Conservation (phyloP, 2,797 vertebrate genomes). For the Moxostoma hubbsi region DNA sequence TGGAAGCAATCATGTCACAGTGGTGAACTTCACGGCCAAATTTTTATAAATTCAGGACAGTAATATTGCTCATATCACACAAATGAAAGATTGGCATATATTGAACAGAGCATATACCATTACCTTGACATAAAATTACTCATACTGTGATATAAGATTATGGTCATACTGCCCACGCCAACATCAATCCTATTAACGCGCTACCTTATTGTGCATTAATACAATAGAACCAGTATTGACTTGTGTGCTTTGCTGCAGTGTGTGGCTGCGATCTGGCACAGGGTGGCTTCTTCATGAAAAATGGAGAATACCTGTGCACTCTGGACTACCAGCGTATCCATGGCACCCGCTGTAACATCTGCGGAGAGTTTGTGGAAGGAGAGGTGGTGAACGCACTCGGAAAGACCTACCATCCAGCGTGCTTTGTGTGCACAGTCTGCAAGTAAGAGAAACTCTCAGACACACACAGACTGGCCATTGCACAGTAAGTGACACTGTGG, state of each 20-base stretch:
- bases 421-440: conserved; percentile 95
- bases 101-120: no score
- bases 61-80: no score
- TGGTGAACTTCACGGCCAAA: no score
- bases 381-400: conserved; percentile 94
- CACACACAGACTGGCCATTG: background rate
- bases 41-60: no score
- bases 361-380: conserved; percentile 95
- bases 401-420: conserved; percentile 94
- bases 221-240: background rate
- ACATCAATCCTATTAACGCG: no score
- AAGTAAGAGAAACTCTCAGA: conserved; percentile 79
- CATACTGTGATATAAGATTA: no score
- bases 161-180: no score
- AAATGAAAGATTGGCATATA: no score
- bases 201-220: no score
- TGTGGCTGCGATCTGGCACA: conserved; percentile 96
- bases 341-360: conserved; percentile 90
- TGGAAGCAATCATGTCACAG: no score
- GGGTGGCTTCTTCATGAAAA: conserved; percentile 94
- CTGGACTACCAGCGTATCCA: conserved; percentile 96
- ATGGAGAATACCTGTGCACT: conserved; percentile 91
- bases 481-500: background rate
- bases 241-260: conserved; percentile 75
- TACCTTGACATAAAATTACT: no score